A percentile compares a stretch with the other conserved stretches of the same genome.
Conservation (phyloP, 2,888 invertebrate species). For the Alloscopus bannaensis region DNA sequence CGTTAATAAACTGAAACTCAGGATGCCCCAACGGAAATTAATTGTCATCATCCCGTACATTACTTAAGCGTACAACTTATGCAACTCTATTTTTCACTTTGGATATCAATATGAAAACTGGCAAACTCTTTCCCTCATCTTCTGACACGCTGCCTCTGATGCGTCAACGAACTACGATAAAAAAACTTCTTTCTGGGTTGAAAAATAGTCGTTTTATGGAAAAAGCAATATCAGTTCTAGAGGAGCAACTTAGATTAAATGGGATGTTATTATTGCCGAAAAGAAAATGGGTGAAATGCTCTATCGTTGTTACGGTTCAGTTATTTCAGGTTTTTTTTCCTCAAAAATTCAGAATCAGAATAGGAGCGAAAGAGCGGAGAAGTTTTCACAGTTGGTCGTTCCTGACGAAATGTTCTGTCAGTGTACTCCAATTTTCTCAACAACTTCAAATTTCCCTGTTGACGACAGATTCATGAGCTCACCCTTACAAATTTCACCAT, state of each 20-base stretch:
- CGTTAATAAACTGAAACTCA: too few species aligned
- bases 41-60: too few species aligned
- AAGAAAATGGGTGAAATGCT: conserved; percentile 21
- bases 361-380: conserved; percentile 52
- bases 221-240: neutral
- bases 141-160: too few species aligned
- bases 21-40: too few species aligned
- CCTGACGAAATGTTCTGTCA: conserved; percentile 72
- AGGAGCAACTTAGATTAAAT: neutral
- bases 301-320: conserved; percentile 9
- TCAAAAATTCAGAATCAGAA: conserved; percentile 46
- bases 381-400: conserved; percentile 73
- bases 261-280: conserved; percentile 2
- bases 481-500: conserved; percentile 61
- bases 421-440: conserved; percentile 68
- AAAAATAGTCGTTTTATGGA: neutral
- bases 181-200: neutral
- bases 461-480: conserved; percentile 73
- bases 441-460: conserved; percentile 68
- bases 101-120: too few species aligned
- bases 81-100: too few species aligned
- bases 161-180: too few species aligned
- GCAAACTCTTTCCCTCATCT: too few species aligned
- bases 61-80: too few species aligned
- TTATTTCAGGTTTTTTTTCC: conserved; percentile 28